Conservation (phyloP, 2,113 vertebrate genomes). For the Ramphastos sulfuratus region DNA sequence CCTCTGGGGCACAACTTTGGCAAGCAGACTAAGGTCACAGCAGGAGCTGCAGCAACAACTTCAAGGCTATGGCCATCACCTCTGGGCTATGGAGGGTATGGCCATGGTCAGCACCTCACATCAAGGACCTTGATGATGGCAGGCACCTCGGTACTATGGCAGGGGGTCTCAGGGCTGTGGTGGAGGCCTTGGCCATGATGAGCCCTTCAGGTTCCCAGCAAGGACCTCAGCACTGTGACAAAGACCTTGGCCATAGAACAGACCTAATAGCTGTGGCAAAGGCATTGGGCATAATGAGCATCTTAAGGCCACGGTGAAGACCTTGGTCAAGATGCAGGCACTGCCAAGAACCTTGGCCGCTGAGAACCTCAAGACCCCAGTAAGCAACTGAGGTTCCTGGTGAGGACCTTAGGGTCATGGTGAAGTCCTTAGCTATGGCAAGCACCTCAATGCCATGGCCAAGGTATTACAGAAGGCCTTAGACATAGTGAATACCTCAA, state of each 20-base stretch:
- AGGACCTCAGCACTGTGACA: fast-evolving
- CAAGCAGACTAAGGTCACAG: background rate
- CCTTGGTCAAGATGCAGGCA: background rate
- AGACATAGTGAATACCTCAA: background rate
- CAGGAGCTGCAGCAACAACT: background rate
- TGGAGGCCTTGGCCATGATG: background rate
- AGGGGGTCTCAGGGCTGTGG: background rate
- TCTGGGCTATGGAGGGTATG: background rate
- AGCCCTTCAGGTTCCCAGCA: background rate
- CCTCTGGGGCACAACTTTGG: background rate
- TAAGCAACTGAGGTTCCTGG: background rate
- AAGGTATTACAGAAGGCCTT: background rate
- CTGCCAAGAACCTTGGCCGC: background rate
- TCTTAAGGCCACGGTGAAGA: background rate
- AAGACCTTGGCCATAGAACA: background rate
- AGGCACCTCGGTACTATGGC: background rate
- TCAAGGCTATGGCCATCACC: fast-evolving
- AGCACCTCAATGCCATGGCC: background rate
- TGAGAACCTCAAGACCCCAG: too few relatives aligned
- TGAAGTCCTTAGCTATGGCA: background rate
- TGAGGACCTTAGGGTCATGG: background rate
- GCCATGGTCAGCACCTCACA: background rate
- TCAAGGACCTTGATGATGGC: background rate
- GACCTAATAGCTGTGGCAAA: background rate
- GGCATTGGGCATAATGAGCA: background rate